Percentiles rank a stretch among this genome's conserved stretches.
Conservation (phyloP, 1,140 invertebrate genomes). For the Microvelia longipes region DNA sequence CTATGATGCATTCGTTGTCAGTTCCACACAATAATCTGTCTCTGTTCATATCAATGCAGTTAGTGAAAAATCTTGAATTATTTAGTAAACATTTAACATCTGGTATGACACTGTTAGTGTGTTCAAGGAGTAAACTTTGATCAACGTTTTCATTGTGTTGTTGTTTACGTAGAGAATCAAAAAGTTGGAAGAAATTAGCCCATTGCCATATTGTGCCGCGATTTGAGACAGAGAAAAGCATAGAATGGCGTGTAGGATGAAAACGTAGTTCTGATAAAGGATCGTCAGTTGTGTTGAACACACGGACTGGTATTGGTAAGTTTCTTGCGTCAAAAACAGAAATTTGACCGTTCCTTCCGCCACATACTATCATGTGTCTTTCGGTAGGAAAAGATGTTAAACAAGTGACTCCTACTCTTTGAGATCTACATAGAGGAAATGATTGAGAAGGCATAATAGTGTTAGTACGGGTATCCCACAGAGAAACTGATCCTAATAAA, state of each 20-base stretch:
- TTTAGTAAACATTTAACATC: not conserved
- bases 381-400: not conserved
- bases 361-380: constrained; percentile 2
- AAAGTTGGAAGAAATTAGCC: not conserved
- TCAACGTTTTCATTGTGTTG: not conserved
- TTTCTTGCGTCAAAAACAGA: not conserved
- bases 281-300: not conserved
- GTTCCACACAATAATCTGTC: not conserved
- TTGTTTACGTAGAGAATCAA: not conserved
- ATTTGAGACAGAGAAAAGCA: not conserved
- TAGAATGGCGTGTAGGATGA: not conserved
- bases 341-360: not conserved
- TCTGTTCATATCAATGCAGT: not conserved
- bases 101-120: not conserved
- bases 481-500: not conserved
- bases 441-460: not conserved
- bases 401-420: not conserved
- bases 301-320: not conserved
- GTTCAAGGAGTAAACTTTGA: not conserved
- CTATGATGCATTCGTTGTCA: not conserved
- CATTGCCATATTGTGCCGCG: not conserved
- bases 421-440: not conserved
- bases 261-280: not conserved
- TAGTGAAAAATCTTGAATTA: not conserved
- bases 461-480: not conserved